Conservation (phyloP, 1,140 invertebrate species). For the Macrotrachela quadricornifera region DNA sequence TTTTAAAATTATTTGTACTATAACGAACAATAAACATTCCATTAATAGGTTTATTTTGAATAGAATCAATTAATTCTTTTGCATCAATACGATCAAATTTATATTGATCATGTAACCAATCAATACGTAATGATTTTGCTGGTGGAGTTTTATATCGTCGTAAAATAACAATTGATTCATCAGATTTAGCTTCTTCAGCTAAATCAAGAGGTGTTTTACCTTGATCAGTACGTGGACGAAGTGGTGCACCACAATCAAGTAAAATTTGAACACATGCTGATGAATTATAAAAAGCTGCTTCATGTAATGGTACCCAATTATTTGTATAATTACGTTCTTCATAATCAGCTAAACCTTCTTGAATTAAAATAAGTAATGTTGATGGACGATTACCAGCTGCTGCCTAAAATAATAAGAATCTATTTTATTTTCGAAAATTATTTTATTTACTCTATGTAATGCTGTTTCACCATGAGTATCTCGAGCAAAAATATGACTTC, state of each 20-base stretch:
- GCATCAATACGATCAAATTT: slow-evolving; percentile 19
- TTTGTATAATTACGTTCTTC: slow-evolving; percentile 49
- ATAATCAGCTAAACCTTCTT: slow-evolving; percentile 49
- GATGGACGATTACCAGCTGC: slow-evolving; percentile 2
- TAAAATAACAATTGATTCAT: too few relatives aligned
- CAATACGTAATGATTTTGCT: too few relatives aligned
- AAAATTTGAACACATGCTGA: slow-evolving; percentile 5
- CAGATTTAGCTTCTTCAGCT: slow-evolving; percentile 36
- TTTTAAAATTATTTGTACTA: slow-evolving; percentile 45
- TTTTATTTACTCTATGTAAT: slow-evolving; percentile 44
- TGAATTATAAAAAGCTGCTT: slow-evolving; percentile 45
- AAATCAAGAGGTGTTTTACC: slow-evolving; percentile 55
- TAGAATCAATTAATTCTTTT: slow-evolving; percentile 9
- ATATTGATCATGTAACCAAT: too few relatives aligned
- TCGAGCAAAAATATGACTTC: slow-evolving; percentile 54
- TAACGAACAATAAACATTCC: slow-evolving; percentile 52
- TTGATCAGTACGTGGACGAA: slow-evolving; percentile 48
- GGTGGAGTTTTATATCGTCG: too few relatives aligned
- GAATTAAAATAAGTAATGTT: slow-evolving; percentile 1
- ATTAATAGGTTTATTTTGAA: slow-evolving; percentile 33
- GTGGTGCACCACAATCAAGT: slow-evolving; percentile 48
- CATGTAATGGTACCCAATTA: slow-evolving; percentile 65
- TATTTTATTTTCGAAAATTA: too few relatives aligned
- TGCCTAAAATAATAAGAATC: not conserved
- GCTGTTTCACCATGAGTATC: slow-evolving; percentile 61